Conservation (phyloP, 2,888 invertebrate species). For the Protodeltote pygarga region DNA sequence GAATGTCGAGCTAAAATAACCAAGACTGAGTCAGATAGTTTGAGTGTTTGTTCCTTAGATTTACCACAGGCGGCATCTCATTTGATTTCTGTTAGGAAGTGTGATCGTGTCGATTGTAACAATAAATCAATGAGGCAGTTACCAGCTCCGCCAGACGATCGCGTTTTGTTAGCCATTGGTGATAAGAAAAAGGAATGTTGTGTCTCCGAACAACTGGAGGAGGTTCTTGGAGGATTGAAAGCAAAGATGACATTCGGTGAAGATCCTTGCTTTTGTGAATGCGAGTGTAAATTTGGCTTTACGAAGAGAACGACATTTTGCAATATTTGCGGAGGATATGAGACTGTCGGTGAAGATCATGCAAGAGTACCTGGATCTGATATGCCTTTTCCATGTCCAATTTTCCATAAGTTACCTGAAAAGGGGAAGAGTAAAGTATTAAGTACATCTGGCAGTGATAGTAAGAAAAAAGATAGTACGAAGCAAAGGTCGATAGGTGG, state of each 20-base stretch:
- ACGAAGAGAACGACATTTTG: conserved; percentile 76
- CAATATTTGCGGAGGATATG: conserved; percentile 74
- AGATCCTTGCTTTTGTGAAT: conserved; percentile 74
- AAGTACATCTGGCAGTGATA: conserved; percentile 69
- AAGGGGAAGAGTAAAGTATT: conserved; percentile 59
- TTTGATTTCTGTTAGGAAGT: conserved; percentile 61
- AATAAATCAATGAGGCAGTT: conserved; percentile 53
- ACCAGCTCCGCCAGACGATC: conserved; percentile 58
- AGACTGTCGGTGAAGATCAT: conserved; percentile 68
- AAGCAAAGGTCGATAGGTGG: background rate
- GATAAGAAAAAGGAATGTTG: conserved; percentile 60
- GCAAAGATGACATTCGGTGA: conserved; percentile 63
- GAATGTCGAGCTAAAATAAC: conserved; percentile 51
- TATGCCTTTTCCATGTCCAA: conserved; percentile 74
- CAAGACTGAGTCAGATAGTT: conserved; percentile 27
- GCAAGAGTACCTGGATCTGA: conserved; percentile 44
- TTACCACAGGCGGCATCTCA: conserved; percentile 54
- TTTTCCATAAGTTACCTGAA: conserved; percentile 72
- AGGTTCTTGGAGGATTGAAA: conserved; percentile 62
- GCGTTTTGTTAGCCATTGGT: conserved; percentile 61
- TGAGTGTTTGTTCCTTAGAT: conserved; percentile 59
- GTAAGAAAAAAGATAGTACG: conserved; percentile 52
- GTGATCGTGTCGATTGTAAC: conserved; percentile 61
- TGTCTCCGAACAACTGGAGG: conserved; percentile 58
- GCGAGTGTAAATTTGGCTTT: conserved; percentile 76